phyloP scores from a whole-genome alignment of 1,140 invertebrate genomes.

The Paralvinella palmiformis region DNA sequence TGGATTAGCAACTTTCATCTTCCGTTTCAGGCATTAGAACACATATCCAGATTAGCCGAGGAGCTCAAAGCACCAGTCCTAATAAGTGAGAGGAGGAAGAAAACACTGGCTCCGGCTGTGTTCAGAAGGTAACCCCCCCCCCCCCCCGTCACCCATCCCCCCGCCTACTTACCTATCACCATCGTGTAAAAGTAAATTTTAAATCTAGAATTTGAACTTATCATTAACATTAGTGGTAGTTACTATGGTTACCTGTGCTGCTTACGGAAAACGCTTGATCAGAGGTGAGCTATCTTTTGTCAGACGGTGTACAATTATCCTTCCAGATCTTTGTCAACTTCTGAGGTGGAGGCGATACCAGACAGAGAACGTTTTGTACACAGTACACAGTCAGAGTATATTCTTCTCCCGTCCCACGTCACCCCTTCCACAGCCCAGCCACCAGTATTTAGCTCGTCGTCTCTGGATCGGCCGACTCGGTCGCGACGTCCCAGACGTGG shows the following conservation, averaged over 20 bases:
- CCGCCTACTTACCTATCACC: background rate
- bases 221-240: too few species aligned
- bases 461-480: background rate
- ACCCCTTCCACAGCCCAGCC: background rate
- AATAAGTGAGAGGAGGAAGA: background rate
- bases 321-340: background rate
- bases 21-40: conserved; percentile 6
- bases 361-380: background rate
- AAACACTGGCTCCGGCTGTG: background rate
- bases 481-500: background rate
- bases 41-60: conserved; percentile 11
- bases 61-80: background rate
- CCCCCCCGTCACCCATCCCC: background rate
- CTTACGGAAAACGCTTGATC: too few species aligned
- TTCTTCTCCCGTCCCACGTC: background rate
- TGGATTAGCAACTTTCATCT: too few species aligned
- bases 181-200: too few species aligned
- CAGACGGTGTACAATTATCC: background rate
- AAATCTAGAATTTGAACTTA: too few species aligned
- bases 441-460: background rate
- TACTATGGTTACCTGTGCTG: too few species aligned
- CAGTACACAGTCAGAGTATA: background rate
- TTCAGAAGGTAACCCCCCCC: background rate
- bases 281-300: background rate
- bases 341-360: conserved; percentile 5